These are phyloP conservation scores for Acropora tenuis DNA, from an alignment of 64 coral and sea anemone genomes.

Conservation along the genomic window DNA sequence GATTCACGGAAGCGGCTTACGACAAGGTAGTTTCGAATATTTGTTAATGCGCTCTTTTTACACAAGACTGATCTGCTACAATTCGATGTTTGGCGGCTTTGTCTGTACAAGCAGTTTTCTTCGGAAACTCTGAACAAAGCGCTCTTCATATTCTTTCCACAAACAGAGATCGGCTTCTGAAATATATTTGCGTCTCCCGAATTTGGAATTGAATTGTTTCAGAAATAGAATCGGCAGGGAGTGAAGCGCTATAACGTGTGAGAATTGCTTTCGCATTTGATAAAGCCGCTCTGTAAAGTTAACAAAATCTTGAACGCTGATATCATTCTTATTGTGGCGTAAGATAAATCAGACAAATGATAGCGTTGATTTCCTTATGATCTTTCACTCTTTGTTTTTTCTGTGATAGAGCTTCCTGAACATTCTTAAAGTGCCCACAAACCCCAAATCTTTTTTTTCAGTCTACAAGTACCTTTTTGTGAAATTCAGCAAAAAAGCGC, in stretches of 20 bases:
- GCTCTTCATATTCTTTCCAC: background rate
- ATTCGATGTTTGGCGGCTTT: background rate
- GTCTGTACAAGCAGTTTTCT: background rate
- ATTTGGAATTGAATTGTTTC: background rate
- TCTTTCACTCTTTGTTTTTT: background rate
- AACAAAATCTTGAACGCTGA: conserved; percentile 11
- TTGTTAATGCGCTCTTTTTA: background rate
- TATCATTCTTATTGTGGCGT: background rate
- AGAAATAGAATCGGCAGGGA: conserved; percentile 13
- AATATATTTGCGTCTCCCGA: background rate
- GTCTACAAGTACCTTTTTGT: too few relatives aligned
- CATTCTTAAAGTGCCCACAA: background rate
- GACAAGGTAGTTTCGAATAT: background rate
- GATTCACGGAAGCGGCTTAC: background rate
- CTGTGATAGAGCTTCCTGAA: background rate
- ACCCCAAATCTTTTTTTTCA: too few relatives aligned
- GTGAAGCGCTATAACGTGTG: background rate
- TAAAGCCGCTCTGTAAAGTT: conserved; percentile 13
- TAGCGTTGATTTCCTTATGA: conserved; percentile 9
- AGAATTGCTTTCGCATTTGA: conserved; percentile 3
- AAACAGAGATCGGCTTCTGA: background rate
- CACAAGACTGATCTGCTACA: background rate
- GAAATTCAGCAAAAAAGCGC: too few relatives aligned
- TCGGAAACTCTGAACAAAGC: too few relatives aligned
- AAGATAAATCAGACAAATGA: background rate